These are phyloP conservation scores for Catamblyrhynchus diadema DNA, from an alignment of 2,797 vertebrate species.

Conservation along the genomic window DNA sequence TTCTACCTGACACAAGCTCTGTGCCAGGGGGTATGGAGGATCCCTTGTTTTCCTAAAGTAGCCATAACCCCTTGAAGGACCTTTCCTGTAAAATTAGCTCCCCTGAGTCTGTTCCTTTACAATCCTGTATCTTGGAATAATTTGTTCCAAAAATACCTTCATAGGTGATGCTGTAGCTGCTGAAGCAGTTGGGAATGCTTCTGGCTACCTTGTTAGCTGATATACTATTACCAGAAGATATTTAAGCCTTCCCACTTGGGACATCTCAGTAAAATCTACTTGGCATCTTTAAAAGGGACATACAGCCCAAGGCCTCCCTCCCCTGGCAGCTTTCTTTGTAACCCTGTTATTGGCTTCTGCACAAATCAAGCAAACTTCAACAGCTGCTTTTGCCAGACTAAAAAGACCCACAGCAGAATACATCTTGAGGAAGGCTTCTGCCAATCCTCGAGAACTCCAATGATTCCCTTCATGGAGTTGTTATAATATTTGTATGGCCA, in stretches of 20 bases:
- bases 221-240: not conserved
- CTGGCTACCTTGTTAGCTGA: not conserved
- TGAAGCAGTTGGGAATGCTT: not conserved
- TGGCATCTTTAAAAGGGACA: not conserved
- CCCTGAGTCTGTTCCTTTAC: not conserved
- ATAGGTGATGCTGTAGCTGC: not conserved
- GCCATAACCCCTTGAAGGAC: not conserved
- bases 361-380: not conserved
- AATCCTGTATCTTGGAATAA: not conserved
- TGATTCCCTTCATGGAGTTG: not conserved
- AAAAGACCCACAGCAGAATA: not conserved
- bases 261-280: not conserved
- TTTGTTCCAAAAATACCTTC: not conserved
- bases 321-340: not conserved
- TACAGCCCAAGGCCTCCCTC: not conserved
- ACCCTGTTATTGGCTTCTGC: not conserved
- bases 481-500: not conserved
- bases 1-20: not conserved
- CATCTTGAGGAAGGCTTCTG: not conserved
- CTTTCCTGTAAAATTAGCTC: not conserved
- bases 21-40: not conserved
- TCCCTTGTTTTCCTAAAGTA: not conserved
- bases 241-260: not conserved
- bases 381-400: not conserved
- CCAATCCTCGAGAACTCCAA: not conserved